Conservation (phyloP, 2,888 invertebrate genomes). For the Drosophila conformis region DNA sequence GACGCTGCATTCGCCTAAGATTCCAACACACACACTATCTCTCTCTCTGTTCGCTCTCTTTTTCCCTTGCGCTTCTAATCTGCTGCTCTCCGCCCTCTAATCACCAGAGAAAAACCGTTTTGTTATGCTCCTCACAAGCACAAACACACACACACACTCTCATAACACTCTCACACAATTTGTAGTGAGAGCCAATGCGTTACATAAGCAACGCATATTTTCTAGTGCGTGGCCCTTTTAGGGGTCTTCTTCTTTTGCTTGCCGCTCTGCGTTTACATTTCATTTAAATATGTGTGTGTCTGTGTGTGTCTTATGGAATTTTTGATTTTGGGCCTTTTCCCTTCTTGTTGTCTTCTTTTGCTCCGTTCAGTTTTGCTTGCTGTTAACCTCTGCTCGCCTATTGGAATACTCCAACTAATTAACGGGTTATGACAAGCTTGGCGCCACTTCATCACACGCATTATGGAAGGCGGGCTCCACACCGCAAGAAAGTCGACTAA, state of each 20-base stretch:
- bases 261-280: constrained; percentile 21
- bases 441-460: constrained; percentile 67
- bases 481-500: constrained; percentile 25
- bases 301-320: constrained; percentile 29
- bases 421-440: constrained; percentile 81
- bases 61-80: constrained; percentile 23
- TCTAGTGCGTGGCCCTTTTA: constrained; percentile 57
- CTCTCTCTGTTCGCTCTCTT: constrained; percentile 7
- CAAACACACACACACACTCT: constrained; percentile 7
- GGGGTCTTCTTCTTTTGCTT: constrained; percentile 32
- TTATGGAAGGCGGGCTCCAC: constrained; percentile 10
- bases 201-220: constrained; percentile 44
- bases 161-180: constrained; percentile 27
- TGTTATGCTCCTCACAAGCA: constrained; percentile 25
- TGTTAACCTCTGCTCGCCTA: constrained; percentile 75
- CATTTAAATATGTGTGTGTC: constrained; percentile 24
- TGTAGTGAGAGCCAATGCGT: constrained; percentile 55
- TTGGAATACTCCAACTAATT: constrained; percentile 84
- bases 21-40: constrained; percentile 8
- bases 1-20: constrained; percentile 14
- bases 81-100: constrained; percentile 13
- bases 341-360: constrained; percentile 18
- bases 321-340: constrained; percentile 39
- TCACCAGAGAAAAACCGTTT: constrained; percentile 31
- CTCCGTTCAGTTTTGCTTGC: constrained; percentile 22